Conservation (phyloP, 2,113 vertebrate genomes). For the Cyanoramphus novaezelandiae region DNA sequence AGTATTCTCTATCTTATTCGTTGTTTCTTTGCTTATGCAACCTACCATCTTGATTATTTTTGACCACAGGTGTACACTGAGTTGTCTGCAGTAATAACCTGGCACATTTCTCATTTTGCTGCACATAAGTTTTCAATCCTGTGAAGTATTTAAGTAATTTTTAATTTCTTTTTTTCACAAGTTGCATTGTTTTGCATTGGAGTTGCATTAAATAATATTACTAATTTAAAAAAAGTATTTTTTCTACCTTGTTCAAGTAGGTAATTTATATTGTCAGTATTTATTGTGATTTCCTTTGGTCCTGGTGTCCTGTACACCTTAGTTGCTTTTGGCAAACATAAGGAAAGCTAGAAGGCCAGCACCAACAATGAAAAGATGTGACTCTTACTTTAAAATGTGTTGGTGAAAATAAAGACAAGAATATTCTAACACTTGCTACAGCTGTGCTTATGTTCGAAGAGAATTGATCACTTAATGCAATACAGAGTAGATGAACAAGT, state of each 20-base stretch:
- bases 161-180: not conserved
- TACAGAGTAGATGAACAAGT: not conserved
- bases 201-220: not conserved
- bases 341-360: not conserved
- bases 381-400: not conserved
- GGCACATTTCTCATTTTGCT: not conserved
- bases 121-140: not conserved
- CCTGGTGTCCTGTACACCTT: not conserved
- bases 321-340: not conserved
- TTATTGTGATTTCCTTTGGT: not conserved
- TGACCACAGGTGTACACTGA: not conserved
- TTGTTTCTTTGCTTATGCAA: not conserved
- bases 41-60: not conserved
- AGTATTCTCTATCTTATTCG: not conserved
- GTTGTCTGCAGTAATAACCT: not conserved
- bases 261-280: not conserved
- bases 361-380: not conserved
- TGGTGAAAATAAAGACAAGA: not conserved
- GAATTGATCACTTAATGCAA: not conserved
- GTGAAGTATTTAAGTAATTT: not conserved
- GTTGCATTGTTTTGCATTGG: not conserved
- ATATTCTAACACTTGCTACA: not conserved
- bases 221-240: not conserved
- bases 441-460: not conserved
- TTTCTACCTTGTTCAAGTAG: not conserved